Conservation (phyloP, 1,140 invertebrate genomes). For the Thaumatotibia leucotreta region DNA sequence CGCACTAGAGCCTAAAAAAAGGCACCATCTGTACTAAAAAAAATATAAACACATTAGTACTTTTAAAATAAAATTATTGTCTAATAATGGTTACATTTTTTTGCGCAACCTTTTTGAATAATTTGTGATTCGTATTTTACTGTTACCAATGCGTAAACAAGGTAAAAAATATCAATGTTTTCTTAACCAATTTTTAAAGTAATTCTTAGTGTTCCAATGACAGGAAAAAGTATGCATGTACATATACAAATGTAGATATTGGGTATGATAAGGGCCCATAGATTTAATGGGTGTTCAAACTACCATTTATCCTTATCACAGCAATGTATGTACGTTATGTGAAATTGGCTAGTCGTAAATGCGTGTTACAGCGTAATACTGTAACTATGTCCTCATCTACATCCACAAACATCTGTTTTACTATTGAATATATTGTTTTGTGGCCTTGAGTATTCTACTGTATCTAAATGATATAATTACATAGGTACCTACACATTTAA, state of each 20-base stretch:
- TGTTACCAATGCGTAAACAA: no score
- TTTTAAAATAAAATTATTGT: no score
- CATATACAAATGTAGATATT: no score
- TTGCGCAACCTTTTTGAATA: no score
- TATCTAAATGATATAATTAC: slow-evolving; percentile 4
- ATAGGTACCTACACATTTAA: no score
- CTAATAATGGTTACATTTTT: no score
- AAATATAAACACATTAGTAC: no score
- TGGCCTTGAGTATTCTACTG: not conserved
- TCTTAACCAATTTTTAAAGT: not conserved
- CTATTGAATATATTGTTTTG: not conserved
- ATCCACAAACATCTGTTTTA: not conserved
- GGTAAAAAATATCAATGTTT: no score
- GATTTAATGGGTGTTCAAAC: not conserved
- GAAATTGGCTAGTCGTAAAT: not conserved
- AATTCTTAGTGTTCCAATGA: not conserved
- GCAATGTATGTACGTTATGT: not conserved
- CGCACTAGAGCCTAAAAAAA: no score
- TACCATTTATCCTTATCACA: not conserved
- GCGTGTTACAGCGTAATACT: not conserved
- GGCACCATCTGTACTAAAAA: no score
- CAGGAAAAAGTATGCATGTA: not conserved
- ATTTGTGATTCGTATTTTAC: no score
- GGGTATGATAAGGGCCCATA: not conserved
- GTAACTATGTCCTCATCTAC: not conserved